Evolutionary conservation across 2,797 vertebrate species (phyloP).

Genomic region (Pristis pectinata): DNA sequence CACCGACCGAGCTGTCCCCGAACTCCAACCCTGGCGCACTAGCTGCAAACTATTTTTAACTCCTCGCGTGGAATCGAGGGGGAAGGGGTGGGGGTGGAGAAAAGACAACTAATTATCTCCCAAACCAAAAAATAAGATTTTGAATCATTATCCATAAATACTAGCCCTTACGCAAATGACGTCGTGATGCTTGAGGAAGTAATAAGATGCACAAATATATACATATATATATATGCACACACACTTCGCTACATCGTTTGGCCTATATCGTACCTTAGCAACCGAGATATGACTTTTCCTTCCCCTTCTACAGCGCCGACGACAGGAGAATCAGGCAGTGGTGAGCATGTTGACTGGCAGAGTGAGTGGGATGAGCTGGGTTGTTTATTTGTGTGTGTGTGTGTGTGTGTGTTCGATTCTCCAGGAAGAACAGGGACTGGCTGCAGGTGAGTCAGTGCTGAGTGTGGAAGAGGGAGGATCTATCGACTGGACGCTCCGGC

Average conservation of each 20-base stretch:
- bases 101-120: background rate
- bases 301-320: background rate
- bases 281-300: background rate
- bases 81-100: background rate
- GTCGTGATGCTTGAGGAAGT: background rate
- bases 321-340: background rate
- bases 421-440: background rate
- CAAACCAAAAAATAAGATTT: background rate
- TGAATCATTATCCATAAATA: background rate
- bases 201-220: background rate
- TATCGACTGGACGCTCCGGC: background rate
- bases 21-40: background rate
- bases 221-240: too few relatives aligned
- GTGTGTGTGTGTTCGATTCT: background rate
- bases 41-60: slow-evolving; percentile 35
- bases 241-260: background rate
- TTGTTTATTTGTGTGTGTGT: background rate
- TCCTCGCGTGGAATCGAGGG: background rate
- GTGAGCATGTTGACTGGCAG: background rate
- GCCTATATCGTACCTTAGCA: slow-evolving; percentile 24
- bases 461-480: background rate
- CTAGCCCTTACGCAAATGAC: background rate
- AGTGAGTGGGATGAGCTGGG: background rate
- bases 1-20: background rate
- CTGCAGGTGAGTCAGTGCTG: background rate